Evolutionary conservation across 2,888 invertebrate species (phyloP), one percentile per base, ranked within the genome.

Genomic region (Beris chalybata): DNA sequence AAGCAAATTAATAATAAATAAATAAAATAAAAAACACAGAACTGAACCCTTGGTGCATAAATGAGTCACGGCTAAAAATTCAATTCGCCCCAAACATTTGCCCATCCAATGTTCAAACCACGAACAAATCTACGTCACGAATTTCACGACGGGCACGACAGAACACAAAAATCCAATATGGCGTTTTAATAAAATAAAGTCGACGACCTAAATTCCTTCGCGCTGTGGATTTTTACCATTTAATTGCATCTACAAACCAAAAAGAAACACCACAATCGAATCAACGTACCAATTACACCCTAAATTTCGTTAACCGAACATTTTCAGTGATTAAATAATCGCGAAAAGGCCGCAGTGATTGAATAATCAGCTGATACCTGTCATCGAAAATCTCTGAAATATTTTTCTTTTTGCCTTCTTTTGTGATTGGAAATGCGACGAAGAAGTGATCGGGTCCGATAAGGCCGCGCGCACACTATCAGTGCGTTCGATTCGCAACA

Each of bases 351-450:
- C 9, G 43, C 12, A 55, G n/a, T n/a, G 38, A 56, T 64, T 64
- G 47, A 48, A 55, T 55, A 64, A 64, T 64, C 64, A 64, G 64
- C 64, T 64, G 64, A 64, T 55, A 45, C 54, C 64, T 64, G 64
- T 64, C 64, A 64, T 38, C 45, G 22, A 45, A 48, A 56, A 56
- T 64, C 64, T 55, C 15, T 29, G 5, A 45, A 48, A 56, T 47
- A 52, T 22, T 52, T 52, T 52, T n/a, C n/a, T 48, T 15, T 12
- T 52, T 38, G 38, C 38, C 38, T 38, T 38, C 38, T 38, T 38
- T 38, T 38, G 22, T 22, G 22, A 22, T 22, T 22, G 22, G 22
- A 22, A 22, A 22, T 22, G 22, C 22, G 22, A 22, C 22, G 22
- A 22, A 22, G 22, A 22, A 22, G 22, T 22, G 22, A 22, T 22